Conservation (phyloP, 2,113 vertebrate species). For the Rafetus swinhoei region DNA sequence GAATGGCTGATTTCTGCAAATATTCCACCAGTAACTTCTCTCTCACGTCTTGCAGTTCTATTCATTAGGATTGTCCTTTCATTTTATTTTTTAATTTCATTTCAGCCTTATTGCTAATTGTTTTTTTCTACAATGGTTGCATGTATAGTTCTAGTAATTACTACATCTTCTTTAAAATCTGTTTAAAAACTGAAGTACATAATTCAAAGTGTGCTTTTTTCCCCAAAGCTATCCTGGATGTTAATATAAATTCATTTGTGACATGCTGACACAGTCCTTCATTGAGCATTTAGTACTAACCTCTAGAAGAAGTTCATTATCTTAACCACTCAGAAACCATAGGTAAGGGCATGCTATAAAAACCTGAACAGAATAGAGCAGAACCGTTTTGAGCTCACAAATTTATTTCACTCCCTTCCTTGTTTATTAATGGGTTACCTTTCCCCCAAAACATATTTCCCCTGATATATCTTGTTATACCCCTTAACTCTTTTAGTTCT, state of each 20-base stretch:
- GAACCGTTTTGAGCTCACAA: not conserved
- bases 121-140: constrained; percentile 13
- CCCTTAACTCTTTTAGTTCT: not conserved
- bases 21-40: constrained; percentile 23
- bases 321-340: not conserved
- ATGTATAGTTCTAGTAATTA: constrained; percentile 5
- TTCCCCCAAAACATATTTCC: not conserved
- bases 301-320: constrained; percentile 10
- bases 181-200: constrained; percentile 12
- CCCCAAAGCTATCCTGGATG: not conserved
- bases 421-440: not conserved
- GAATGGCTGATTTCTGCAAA: constrained; percentile 52
- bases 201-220: constrained; percentile 24
- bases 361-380: not conserved
- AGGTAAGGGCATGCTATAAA: not conserved
- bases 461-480: not conserved
- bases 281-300: not conserved
- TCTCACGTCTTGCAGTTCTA: constrained; percentile 38
- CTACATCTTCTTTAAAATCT: constrained; percentile 15
- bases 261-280: not conserved
- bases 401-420: not conserved
- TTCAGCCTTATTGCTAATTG: constrained; percentile 48
- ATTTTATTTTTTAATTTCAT: constrained; percentile 49
- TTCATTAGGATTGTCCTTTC: constrained; percentile 65
- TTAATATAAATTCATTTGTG: constrained; percentile 20